Evolutionary conservation across 2,113 vertebrate species (phyloP), one percentile per base, ranked within the genome.

Genomic region (Callipepla squamata): DNA sequence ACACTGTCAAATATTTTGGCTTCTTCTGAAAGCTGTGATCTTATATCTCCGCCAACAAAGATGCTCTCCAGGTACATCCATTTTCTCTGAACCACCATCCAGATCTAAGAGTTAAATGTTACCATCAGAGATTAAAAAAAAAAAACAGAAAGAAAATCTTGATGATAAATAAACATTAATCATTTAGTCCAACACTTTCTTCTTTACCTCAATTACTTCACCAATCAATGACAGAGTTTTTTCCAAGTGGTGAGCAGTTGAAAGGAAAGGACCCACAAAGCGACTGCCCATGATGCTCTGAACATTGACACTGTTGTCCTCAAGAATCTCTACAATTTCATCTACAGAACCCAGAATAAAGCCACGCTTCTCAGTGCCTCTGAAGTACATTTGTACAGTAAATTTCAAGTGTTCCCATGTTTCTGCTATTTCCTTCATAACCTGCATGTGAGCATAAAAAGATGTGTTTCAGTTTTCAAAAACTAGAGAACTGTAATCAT

Each of bases 51-150:
- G 38, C 98, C 97, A 26, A 98, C 98, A 92, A 99, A 99, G 81
- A 99, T 99, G 96, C 98, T 99, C 91, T 99, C 99, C 67, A 99
- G 95, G 87, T 99, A 99, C 98, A 99, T 99, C 99, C 99, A 99
- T 96, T 99, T 99, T 9, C 98, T 97, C 95, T 99, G 99, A 34
- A 99, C 99, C 40, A 98, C 87, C 97, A 99, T 94, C 99, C 99
- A 99, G 34, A 99, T 97, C 99, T 99, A 92, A 7, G 45, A 88
- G 20, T 14, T 72, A 76, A 86, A 63, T 1, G 11, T 50, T 18
- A 51, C 6, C 2, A 1, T 62, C 28, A 87, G 72, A 79, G 18
- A 53, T 53, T 53, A 30, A 20, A 32, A 22, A 59, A 62, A 40
- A 40, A 40, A 66, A 11, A 1, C 8, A 8, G 59, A 61, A 2